A percentile compares a stretch with the other conserved stretches of the same genome.
phyloP scores from a whole-genome alignment of 1,140 invertebrate species.

The Polypedilum vanderplanki region DNA sequence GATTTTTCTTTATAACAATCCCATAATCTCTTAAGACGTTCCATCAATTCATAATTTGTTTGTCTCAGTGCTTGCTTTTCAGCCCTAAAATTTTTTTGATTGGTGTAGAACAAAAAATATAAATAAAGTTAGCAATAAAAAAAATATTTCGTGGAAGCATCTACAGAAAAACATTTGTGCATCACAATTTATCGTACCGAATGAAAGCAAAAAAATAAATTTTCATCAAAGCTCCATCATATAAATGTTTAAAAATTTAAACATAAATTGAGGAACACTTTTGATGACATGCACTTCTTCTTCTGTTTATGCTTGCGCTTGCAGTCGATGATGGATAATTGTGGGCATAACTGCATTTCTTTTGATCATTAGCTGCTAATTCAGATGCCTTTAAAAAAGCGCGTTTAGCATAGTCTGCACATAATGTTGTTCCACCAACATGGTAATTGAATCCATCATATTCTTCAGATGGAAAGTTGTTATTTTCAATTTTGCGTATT shows the following conservation, averaged over 20 bases:
- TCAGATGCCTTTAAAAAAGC: neutral
- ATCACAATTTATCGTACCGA: neutral
- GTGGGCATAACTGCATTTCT: neutral
- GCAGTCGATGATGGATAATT: neutral
- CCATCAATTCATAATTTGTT: constrained; percentile 52
- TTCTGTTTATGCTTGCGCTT: neutral
- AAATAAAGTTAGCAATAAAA: constrained; percentile 16
- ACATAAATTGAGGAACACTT: constrained; percentile 21
- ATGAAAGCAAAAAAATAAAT: constrained; percentile 1
- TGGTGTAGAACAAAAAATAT: neutral
- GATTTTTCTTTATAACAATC: constrained; percentile 47
- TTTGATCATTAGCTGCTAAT: neutral
- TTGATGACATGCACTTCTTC: neutral
- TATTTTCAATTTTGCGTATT: neutral
- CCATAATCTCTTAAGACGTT: constrained; percentile 51
- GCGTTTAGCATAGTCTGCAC: constrained; percentile 9
- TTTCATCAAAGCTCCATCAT: constrained; percentile 10
- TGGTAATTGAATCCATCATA: neutral
- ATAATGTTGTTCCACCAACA: constrained; percentile 5
- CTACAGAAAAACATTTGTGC: neutral
- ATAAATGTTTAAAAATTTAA: constrained; percentile 24
- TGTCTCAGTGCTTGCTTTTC: constrained; percentile 50
- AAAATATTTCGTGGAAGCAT: constrained; percentile 32
- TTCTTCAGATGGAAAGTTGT: neutral
- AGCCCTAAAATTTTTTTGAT: constrained; percentile 43